Base-by-base conservation (phyloP, 2,113 vertebrate species). In the Chloroceryle aenea region DNA sequence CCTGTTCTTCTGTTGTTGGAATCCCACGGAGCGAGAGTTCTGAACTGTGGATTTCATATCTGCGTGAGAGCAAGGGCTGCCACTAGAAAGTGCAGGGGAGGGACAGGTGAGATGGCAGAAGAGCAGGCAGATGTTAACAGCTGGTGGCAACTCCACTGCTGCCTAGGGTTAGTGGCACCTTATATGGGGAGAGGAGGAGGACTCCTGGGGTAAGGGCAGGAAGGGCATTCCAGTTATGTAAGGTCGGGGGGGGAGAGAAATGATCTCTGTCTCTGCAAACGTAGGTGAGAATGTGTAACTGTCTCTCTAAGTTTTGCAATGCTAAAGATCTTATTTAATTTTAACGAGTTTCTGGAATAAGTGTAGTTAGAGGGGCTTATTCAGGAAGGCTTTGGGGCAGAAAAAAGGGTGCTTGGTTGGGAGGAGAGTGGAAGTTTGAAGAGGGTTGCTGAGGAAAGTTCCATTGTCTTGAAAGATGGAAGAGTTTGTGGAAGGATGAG, bases 11-110 rank as follows among this genome's bases (percentile, higher is more conserved):
- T 93, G 83, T 92, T 89, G 83, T 67, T 56, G 69, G 92, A 84
- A 56, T 93, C 92, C 94, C 56, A 84, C 15, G 20, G 76, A 96
- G 80, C 52, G 59, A 64, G 72, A 88, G 88, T 90, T 93, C 76
- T 73, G 68, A 75, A 80, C 12, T 56, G 61, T 72, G 80, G 55
- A 50, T 95, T 67, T 74, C 30, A 92, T 93, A 81, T 50, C 72
- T 84, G 55, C 0, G 0, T 89, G 90, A 95, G 83, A 89, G 83
- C 76, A 30, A 68, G 55, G 72, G 12, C 63, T 93, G 83, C 34
- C 75, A 47, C 59, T 58, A 1, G 0, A 6, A 61, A n/a, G 36
- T 66, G 43, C 25, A 22, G 83, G 53, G 72, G 59, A 81, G 61
- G 58, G 62, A 61, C 71, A 91, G 78, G 36, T 85, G 85, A 71